Conservation (phyloP, 2,797 vertebrate genomes). For the Lagorchestes hirsutus region DNA sequence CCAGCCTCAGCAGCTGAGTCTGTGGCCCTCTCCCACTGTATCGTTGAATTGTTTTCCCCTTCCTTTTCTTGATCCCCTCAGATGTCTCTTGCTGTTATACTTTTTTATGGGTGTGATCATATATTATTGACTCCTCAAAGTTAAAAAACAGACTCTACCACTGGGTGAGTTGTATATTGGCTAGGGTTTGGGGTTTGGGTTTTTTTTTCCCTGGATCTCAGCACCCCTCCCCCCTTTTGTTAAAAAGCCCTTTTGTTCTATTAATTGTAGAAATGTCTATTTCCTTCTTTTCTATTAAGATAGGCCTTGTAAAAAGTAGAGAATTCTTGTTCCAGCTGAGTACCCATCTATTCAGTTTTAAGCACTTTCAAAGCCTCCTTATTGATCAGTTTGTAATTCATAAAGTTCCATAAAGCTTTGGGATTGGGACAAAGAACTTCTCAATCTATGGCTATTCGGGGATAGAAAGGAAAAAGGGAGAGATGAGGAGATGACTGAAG, state of each 20-base stretch:
- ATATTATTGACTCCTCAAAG: background rate
- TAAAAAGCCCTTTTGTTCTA: constrained; percentile 31
- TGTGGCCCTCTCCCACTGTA: background rate
- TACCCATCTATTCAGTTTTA: background rate
- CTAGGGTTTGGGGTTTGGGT: background rate
- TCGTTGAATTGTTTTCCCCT: background rate
- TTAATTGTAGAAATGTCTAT: constrained; percentile 18
- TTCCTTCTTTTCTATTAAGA: constrained; percentile 53
- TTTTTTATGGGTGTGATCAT: background rate
- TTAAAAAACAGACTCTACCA: background rate
- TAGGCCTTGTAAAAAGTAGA: constrained; percentile 47
- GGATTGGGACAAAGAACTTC: background rate
- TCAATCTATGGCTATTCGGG: background rate
- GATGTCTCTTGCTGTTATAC: fast-evolving
- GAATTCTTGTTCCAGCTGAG: background rate
- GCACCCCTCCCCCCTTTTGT: constrained; percentile 9
- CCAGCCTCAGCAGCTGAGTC: background rate
- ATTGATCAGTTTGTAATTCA: background rate
- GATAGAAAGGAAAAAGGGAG: constrained; percentile 9
- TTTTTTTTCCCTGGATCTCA: background rate
- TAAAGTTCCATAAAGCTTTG: background rate
- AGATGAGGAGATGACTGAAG: constrained; percentile 32
- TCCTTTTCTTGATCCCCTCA: background rate
- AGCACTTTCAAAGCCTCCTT: background rate
- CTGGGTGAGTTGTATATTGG: background rate